These are phyloP conservation scores for Sinelater perroti DNA, from an alignment of 2,888 invertebrate genomes.

Conservation along the genomic window DNA sequence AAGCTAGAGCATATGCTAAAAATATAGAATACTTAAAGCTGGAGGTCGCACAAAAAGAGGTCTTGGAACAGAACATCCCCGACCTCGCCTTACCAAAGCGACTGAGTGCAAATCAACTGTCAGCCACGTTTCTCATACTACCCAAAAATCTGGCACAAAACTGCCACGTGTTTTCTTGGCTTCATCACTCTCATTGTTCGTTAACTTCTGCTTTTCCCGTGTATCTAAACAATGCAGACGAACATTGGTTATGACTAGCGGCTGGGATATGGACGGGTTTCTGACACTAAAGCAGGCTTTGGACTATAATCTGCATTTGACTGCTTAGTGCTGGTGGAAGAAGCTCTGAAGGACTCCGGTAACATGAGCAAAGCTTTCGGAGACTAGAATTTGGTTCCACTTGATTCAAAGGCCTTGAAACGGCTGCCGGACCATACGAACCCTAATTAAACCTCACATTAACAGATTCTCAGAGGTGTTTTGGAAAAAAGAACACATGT, in stretches of 20 bases:
- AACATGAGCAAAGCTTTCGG: slow-evolving; percentile 60
- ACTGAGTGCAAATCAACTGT: slow-evolving; percentile 71
- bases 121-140: slow-evolving; percentile 62
- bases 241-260: slow-evolving; percentile 71
- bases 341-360: slow-evolving; percentile 68
- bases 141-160: slow-evolving; percentile 58
- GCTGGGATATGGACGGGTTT: slow-evolving; percentile 83
- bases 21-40: slow-evolving; percentile 87
- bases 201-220: slow-evolving; percentile 92
- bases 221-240: slow-evolving; percentile 87
- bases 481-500: too few relatives aligned
- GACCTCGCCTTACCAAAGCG: slow-evolving; percentile 85
- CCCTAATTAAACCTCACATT: too few relatives aligned
- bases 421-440: too few relatives aligned
- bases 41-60: slow-evolving; percentile 87
- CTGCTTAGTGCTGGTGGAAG: slow-evolving; percentile 85
- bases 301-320: slow-evolving; percentile 86
- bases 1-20: slow-evolving; percentile 77
- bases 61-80: slow-evolving; percentile 88
- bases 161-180: slow-evolving; percentile 91
- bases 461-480: too few relatives aligned
- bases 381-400: slow-evolving; percentile 55
- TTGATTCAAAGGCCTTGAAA: slow-evolving; percentile 64
- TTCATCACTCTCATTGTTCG: slow-evolving; percentile 94
- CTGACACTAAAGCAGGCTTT: slow-evolving; percentile 83